Evolutionary conservation across 2,888 invertebrate species (phyloP).

Genomic region (Cordilura impudica): DNA sequence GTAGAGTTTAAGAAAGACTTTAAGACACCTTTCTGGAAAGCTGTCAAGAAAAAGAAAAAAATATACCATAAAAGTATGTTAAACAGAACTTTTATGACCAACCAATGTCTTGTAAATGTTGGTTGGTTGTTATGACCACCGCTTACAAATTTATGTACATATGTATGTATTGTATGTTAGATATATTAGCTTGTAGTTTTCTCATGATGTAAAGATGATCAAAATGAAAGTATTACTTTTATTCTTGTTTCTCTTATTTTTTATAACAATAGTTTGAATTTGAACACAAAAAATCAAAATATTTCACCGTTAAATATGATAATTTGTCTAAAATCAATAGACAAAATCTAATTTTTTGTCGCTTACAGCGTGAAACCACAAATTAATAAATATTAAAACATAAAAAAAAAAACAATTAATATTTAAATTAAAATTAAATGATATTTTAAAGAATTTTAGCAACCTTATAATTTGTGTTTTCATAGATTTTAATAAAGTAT

Average conservation of each 20-base stretch:
- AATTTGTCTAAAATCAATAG: constrained; percentile 10
- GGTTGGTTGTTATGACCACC: no score
- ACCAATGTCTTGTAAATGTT: no score
- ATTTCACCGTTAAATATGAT: constrained; percentile 34
- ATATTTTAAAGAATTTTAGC: constrained; percentile 8
- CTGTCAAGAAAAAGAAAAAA: no score
- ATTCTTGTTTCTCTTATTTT: background rate
- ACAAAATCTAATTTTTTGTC: background rate
- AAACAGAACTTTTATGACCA: no score
- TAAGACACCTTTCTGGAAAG: no score
- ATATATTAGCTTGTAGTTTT: background rate
- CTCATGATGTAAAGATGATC: background rate
- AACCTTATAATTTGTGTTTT: constrained; percentile 4
- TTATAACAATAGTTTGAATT: background rate
- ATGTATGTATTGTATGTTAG: background rate
- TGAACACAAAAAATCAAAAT: background rate
- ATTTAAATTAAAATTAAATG: constrained; percentile 5
- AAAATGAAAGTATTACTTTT: constrained; percentile 1
- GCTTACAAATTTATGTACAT: no score
- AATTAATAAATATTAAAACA: no score
- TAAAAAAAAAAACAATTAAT: background rate
- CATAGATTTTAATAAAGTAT: constrained; percentile 22
- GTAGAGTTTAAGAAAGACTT: no score
- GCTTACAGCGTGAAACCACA: no score
- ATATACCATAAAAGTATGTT: no score